Percentiles rank a stretch among this genome's conserved stretches.
Conservation (phyloP, 2,113 vertebrate genomes). For the Elephantulus edwardii region DNA sequence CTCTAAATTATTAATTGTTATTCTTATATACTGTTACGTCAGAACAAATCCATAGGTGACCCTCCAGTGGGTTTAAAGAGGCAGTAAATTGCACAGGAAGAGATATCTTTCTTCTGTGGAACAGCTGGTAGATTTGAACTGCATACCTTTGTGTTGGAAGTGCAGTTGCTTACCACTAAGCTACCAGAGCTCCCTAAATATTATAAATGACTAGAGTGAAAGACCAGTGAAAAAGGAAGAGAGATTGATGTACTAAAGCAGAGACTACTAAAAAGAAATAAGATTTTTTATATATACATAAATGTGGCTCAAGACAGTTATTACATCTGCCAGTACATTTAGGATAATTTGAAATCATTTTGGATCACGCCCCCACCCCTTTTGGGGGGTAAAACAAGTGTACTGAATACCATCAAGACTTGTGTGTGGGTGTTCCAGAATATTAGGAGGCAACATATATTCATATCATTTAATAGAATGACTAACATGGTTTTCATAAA, state of each 20-base stretch:
- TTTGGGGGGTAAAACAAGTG: not conserved
- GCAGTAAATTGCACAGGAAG: no score
- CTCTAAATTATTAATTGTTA: no score
- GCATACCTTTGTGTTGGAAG: no score
- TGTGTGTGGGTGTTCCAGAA: not conserved
- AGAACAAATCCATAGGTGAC: no score
- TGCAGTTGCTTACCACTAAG: no score
- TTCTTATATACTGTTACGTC: no score
- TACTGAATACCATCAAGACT: not conserved
- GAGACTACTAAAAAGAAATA: constrained; percentile 16
- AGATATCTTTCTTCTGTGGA: no score
- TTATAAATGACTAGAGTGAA: not conserved
- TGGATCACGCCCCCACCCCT: not conserved
- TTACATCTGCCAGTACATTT: constrained; percentile 12
- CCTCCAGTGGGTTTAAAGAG: no score
- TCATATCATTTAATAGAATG: not conserved
- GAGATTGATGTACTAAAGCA: not conserved
- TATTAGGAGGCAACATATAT: not conserved
- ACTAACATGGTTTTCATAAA: not conserved
- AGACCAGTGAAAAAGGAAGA: not conserved
- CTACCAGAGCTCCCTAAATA: no score
- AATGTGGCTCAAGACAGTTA: not conserved
- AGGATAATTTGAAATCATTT: not conserved
- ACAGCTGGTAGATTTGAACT: no score
- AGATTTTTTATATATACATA: not conserved